phyloP scores from a whole-genome alignment of 2,888 invertebrate species.

The Eremobia ochroleuca region DNA sequence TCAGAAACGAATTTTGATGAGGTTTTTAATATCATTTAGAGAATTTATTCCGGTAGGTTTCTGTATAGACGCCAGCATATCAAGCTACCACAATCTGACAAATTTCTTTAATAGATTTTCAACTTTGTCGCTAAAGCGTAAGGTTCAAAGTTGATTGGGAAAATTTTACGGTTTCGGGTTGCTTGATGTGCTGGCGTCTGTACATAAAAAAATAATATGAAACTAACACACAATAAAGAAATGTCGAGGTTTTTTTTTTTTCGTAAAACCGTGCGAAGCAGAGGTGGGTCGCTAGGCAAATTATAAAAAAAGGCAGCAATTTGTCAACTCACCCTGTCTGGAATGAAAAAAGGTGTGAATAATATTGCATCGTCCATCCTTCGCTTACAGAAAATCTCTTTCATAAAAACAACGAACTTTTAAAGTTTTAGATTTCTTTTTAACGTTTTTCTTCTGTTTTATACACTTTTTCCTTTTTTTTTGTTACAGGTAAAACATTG shows the following conservation, averaged over 20 bases:
- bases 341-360: not conserved
- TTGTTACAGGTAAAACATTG: conserved; percentile 61
- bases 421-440: not conserved
- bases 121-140: too few species aligned
- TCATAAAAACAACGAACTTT: conserved; percentile 16
- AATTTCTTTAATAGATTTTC: too few species aligned
- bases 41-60: not conserved
- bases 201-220: too few species aligned
- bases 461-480: conserved; percentile 21
- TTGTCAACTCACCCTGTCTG: conserved; percentile 1
- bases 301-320: conserved; percentile 1
- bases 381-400: conserved; percentile 13
- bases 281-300: not conserved
- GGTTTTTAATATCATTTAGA: not conserved
- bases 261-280: not conserved
- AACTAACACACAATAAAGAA: not conserved
- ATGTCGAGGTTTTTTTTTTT: not conserved
- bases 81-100: too few species aligned
- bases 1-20: not conserved
- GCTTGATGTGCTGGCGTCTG: too few species aligned
- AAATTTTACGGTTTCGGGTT: too few species aligned
- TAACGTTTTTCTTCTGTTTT: conserved; percentile 13
- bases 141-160: too few species aligned
- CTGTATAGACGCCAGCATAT: too few species aligned
- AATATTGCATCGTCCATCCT: conserved; percentile 15